Evolutionary conservation across 2,797 vertebrate genomes (phyloP).

Genomic region (Potorous gilbertii): DNA sequence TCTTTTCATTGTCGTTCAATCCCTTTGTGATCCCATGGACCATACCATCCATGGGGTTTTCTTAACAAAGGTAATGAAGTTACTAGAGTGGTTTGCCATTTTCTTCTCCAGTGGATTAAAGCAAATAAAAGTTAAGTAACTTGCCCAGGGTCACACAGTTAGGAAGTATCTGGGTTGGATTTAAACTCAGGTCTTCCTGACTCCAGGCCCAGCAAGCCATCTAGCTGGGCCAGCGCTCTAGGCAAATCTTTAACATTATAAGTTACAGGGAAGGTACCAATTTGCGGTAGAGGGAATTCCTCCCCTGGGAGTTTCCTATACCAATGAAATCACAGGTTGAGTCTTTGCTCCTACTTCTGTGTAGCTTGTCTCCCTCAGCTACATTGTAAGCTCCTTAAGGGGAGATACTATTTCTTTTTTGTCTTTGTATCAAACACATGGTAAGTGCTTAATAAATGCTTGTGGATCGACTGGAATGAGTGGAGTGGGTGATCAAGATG

Average conservation of each 20-base stretch:
- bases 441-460: not conserved
- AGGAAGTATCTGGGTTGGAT: not conserved
- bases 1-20: not conserved
- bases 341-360: not conserved
- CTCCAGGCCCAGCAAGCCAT: not conserved
- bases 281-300: not conserved
- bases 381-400: not conserved
- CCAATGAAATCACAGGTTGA: not conserved
- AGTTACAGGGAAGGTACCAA: not conserved
- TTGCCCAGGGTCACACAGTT: not conserved
- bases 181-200: not conserved
- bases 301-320: not conserved
- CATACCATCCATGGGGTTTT: not conserved
- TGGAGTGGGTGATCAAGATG: not conserved
- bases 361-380: not conserved
- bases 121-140: not conserved
- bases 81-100: not conserved
- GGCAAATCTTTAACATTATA: not conserved
- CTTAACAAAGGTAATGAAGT: not conserved
- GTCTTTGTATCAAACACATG: not conserved
- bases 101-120: not conserved
- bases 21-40: not conserved
- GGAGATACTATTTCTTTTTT: rapidly evolving
- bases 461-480: not conserved
- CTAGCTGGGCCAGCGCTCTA: not conserved